Evolutionary conservation across 2,797 vertebrate genomes (phyloP).

Genomic region (Epinephelus awoara): DNA sequence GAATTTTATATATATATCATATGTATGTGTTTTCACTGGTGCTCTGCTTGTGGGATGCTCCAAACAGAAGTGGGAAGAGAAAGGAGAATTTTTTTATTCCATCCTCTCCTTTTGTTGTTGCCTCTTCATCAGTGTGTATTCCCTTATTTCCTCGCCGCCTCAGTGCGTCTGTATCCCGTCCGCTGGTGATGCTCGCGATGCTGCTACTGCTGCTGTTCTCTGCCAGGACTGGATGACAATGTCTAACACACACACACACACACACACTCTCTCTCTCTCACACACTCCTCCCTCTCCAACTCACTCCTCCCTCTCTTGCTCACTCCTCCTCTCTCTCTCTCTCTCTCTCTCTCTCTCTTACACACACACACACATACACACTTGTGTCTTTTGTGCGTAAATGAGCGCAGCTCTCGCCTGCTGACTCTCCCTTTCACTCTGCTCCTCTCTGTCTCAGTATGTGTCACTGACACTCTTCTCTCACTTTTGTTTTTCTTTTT

Average conservation of each 20-base stretch:
- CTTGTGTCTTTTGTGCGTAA: slow-evolving; percentile 78
- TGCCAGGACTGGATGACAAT: slow-evolving; percentile 81
- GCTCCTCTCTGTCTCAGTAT: slow-evolving; percentile 53
- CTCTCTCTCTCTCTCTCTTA: slow-evolving; percentile 19
- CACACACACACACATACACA: slow-evolving; percentile 61
- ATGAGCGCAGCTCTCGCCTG: slow-evolving; percentile 67
- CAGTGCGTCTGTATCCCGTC: slow-evolving; percentile 70
- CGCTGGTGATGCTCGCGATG: slow-evolving; percentile 63
- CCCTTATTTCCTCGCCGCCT: slow-evolving; percentile 57
- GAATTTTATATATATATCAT: slow-evolving; percentile 89
- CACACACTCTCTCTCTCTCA: slow-evolving; percentile 31
- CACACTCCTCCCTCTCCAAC: slow-evolving; percentile 56
- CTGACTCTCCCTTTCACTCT: slow-evolving; percentile 66
- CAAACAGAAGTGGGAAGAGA: slow-evolving; percentile 77
- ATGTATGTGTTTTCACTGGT: slow-evolving; percentile 91
- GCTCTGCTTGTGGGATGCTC: slow-evolving; percentile 84
- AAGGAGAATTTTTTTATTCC: slow-evolving; percentile 71
- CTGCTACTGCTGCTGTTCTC: slow-evolving; percentile 74
- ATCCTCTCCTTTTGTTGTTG: slow-evolving; percentile 62
- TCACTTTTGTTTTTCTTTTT: slow-evolving; percentile 49
- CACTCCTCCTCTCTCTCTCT: slow-evolving; percentile 37
- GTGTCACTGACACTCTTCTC: slow-evolving; percentile 66
- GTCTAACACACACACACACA: slow-evolving; percentile 57
- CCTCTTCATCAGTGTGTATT: slow-evolving; percentile 70
- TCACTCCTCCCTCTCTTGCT: slow-evolving; percentile 64